Evolutionary conservation across 1,140 invertebrate genomes (phyloP).

Genomic region (Scaptomyza graminum): DNA sequence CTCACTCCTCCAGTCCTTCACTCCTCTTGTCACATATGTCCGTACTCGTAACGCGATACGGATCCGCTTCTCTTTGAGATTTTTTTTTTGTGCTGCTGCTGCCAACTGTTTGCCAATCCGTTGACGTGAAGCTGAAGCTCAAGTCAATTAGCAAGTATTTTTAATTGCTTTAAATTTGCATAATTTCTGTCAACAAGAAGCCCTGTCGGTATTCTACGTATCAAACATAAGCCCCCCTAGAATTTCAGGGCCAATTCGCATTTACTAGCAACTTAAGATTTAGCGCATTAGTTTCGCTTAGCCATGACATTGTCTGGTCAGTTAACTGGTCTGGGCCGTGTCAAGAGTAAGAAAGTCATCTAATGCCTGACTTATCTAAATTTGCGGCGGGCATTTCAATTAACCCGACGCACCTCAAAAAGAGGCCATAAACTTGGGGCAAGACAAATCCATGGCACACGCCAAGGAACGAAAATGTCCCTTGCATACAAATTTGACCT

Average conservation of each 20-base stretch:
- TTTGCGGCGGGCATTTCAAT: constrained; percentile 70
- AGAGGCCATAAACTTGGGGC: constrained; percentile 40
- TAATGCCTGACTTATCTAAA: constrained; percentile 59
- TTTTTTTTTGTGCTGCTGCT: constrained; percentile 11
- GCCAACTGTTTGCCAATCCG: constrained; percentile 64
- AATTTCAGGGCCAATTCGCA: neutral
- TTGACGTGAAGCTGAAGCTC: constrained; percentile 38
- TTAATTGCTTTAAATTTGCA: constrained; percentile 82
- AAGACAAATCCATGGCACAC: constrained; percentile 68
- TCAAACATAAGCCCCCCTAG: neutral
- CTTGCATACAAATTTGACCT: constrained; percentile 63
- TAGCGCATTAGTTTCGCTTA: constrained; percentile 69
- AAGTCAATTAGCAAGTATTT: constrained; percentile 81
- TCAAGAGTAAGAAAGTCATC: constrained; percentile 31
- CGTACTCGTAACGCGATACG: constrained; percentile 26
- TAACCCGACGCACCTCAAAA: constrained; percentile 76
- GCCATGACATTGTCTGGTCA: constrained; percentile 53
- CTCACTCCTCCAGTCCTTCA: constrained; percentile 9
- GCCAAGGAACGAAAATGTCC: constrained; percentile 52
- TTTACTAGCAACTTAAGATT: constrained; percentile 41
- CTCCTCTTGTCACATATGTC: constrained; percentile 29
- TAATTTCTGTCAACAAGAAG: constrained; percentile 75
- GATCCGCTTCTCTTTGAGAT: constrained; percentile 41
- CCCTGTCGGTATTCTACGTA: neutral
- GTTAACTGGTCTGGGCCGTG: neutral